A percentile compares a stretch with the other conserved stretches of the same genome.
Evolutionary conservation across 2,113 vertebrate genomes (phyloP).

Genomic region (Peromyscus polionotus): DNA sequence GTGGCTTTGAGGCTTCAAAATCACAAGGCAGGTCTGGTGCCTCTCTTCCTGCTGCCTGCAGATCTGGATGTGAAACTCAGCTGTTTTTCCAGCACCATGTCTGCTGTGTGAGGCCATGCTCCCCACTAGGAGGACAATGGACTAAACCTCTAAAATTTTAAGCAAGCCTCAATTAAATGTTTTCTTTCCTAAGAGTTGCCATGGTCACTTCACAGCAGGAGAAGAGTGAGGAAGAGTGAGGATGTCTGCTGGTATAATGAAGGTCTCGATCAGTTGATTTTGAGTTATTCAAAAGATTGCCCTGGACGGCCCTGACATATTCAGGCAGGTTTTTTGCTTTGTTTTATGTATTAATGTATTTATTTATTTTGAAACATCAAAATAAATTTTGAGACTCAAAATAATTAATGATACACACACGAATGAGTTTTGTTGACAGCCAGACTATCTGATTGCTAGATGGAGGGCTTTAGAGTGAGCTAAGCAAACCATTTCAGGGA

Average conservation of each 20-base stretch:
- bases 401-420: not conserved
- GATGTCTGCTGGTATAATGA: not conserved
- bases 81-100: not conserved
- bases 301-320: not conserved
- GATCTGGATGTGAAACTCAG: not conserved
- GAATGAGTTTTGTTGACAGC: not conserved
- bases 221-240: not conserved
- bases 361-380: not conserved
- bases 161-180: not conserved
- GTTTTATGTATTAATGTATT: not conserved
- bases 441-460: not conserved
- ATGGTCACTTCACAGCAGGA: not conserved
- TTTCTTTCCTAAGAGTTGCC: not conserved
- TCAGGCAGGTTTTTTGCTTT: not conserved
- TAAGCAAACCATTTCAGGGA: not conserved
- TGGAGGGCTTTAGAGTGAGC: not conserved
- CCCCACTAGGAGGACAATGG: too few species aligned
- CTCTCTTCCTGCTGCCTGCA: not conserved
- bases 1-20: not conserved
- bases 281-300: conserved; percentile 12
- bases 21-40: not conserved
- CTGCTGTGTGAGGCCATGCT: not conserved
- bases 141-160: not conserved
- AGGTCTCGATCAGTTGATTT: not conserved
- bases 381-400: not conserved